Base-by-base conservation (phyloP, 1,140 invertebrate genomes). In the Cydia strobilella region DNA sequence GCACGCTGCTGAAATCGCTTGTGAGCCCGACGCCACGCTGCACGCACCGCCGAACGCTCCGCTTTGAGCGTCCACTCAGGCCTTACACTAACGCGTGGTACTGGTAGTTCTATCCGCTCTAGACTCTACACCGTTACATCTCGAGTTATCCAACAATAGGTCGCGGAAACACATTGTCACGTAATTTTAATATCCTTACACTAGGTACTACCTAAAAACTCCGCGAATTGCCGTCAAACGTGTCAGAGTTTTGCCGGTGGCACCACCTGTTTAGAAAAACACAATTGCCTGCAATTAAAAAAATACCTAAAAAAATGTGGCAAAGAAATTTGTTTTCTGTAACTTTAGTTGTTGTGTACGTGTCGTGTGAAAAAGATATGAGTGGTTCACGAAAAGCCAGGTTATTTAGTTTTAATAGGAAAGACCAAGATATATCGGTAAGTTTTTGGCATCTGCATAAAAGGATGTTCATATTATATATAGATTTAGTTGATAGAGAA, bases 381-480 rank as follows among this genome's bases (percentile, higher is more conserved):
- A 73, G 80, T 62, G 75, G 39, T 59, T 18, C 79, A n/a, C 80
- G 84, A 35, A 79, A 84, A 79, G 75, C 83, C 2, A 91, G 77
- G 73, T 80, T 90, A 59, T 82, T 93, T 20, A 83, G 86, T 35
- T 92, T 93, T 42, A 79, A 90, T 20, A 81, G 82, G 0, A 15
- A 79, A 6, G 79, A 86, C 15, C 77, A 88, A 23, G 88, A 92
- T 79, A 85, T 93, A 39, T 77, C 80, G 27, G 91, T 90, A 80
- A 87, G 88, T 87, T 63, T 45, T 69, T 72, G 23, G 20, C 35
- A 39, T 39, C 35, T 39, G 35, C 35, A 39, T 31, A 31, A 31
- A 31, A 31, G 27, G 27, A 31, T 35, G 2, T 31, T 3, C 5
- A 3, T 5, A 2, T 31, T 4, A 31, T 31, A 31, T 31, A 2